Conservation (phyloP, 1,140 invertebrate genomes). For the Triops longicaudatus region DNA sequence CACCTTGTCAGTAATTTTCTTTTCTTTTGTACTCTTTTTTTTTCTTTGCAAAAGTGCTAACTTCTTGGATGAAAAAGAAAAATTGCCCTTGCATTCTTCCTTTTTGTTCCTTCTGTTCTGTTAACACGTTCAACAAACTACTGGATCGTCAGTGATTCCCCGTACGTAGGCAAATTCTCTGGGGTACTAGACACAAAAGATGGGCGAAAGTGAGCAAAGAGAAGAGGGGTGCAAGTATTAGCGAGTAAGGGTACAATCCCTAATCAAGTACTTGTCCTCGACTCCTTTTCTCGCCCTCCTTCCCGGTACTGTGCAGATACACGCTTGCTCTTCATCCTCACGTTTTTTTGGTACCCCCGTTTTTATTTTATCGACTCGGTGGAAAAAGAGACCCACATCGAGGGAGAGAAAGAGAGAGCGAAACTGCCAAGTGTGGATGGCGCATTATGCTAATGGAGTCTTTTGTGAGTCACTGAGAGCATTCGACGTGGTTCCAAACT, state of each 20-base stretch:
- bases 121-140: too few relatives aligned
- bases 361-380: not conserved
- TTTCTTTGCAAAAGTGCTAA: not conserved
- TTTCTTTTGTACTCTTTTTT: not conserved
- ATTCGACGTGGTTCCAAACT: slow-evolving; percentile 1
- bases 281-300: not conserved
- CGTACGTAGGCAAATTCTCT: not conserved
- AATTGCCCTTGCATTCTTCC: too few relatives aligned
- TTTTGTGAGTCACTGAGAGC: slow-evolving; percentile 12
- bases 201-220: not conserved
- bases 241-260: slow-evolving; percentile 14
- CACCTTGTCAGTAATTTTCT: not conserved
- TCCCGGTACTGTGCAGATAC: not conserved
- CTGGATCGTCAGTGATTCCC: not conserved
- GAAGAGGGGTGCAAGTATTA: slow-evolving; percentile 11
- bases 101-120: too few relatives aligned
- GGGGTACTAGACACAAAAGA: not conserved
- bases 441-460: slow-evolving; percentile 15
- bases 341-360: not conserved
- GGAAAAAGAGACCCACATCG: not conserved
- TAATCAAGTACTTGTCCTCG: slow-evolving; percentile 12
- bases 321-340: not conserved
- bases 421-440: slow-evolving; percentile 2
- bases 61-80: too few relatives aligned
- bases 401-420: not conserved